phyloP scores from a whole-genome alignment of 2,113 vertebrate species.

The Pyxicephalus adspersus region DNA sequence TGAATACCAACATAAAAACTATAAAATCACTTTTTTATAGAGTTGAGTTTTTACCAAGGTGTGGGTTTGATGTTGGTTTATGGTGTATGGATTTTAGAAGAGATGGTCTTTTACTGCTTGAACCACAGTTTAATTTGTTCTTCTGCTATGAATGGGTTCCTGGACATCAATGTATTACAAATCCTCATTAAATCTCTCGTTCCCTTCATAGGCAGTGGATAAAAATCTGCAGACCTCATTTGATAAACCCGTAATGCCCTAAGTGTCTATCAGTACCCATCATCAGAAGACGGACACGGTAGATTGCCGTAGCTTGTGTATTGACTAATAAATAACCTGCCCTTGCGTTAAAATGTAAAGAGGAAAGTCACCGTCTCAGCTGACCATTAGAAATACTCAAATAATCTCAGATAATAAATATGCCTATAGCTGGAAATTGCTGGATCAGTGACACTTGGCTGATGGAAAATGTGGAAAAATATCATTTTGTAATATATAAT shows the following conservation, averaged over 20 bases:
- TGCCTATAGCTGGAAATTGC: slow-evolving; percentile 68
- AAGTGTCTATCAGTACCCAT: slow-evolving; percentile 52
- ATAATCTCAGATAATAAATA: slow-evolving; percentile 72
- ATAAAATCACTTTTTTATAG: too few species aligned
- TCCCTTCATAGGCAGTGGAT: slow-evolving; percentile 36
- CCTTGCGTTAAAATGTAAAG: slow-evolving; percentile 61
- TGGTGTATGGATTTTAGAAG: too few species aligned
- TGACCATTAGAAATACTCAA: slow-evolving; percentile 66
- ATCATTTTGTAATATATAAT: slow-evolving; percentile 17
- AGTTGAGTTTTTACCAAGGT: too few species aligned
- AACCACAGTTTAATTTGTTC: slow-evolving; percentile 26
- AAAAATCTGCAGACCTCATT: slow-evolving; percentile 50
- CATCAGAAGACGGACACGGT: slow-evolving; percentile 51
- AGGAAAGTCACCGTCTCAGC: slow-evolving; percentile 61
- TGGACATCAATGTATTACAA: slow-evolving; percentile 29
- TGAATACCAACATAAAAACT: too few species aligned
- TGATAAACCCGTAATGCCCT: slow-evolving; percentile 50
- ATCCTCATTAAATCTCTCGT: slow-evolving; percentile 49
- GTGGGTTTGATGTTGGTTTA: too few species aligned
- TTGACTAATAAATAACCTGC: slow-evolving; percentile 58
- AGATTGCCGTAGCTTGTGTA: background rate
- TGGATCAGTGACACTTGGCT: slow-evolving; percentile 66
- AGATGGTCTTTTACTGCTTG: background rate
- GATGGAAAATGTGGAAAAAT: slow-evolving; percentile 22
- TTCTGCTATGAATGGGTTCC: slow-evolving; percentile 18